Evolutionary conservation across 2,113 vertebrate genomes (phyloP).

Genomic region (Oreotrochilus melanogaster): DNA sequence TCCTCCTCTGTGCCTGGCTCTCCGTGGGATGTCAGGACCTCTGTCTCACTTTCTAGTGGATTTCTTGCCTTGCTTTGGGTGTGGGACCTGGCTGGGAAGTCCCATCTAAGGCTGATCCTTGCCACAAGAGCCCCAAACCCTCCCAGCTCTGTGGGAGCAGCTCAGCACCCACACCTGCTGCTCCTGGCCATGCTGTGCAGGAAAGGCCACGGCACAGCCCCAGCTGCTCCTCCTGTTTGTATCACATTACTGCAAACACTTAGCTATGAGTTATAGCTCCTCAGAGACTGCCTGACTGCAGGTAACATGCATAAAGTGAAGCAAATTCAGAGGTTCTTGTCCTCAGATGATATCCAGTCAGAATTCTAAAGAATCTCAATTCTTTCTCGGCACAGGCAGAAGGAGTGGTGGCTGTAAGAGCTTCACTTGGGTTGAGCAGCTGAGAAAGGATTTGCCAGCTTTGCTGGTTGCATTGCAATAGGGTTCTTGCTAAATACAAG

Average conservation of each 20-base stretch:
- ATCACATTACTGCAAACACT: neutral
- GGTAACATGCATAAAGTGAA: neutral
- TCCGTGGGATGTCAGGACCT: rapidly evolving
- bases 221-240: neutral
- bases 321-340: neutral
- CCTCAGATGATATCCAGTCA: neutral
- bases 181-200: neutral
- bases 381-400: neutral
- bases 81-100: neutral
- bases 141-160: neutral
- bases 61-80: neutral
- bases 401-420: neutral
- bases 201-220: neutral
- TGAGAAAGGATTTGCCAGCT: neutral
- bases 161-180: neutral
- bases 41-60: neutral
- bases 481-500: neutral
- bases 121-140: neutral
- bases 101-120: rapidly evolving
- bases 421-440: neutral
- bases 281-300: neutral
- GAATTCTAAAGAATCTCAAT: neutral
- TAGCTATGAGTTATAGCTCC: slow-evolving; percentile 12
- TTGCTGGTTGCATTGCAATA: neutral
- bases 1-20: neutral